phyloP scores from a whole-genome alignment of 2,113 vertebrate species.

The Calidris pugnax region DNA sequence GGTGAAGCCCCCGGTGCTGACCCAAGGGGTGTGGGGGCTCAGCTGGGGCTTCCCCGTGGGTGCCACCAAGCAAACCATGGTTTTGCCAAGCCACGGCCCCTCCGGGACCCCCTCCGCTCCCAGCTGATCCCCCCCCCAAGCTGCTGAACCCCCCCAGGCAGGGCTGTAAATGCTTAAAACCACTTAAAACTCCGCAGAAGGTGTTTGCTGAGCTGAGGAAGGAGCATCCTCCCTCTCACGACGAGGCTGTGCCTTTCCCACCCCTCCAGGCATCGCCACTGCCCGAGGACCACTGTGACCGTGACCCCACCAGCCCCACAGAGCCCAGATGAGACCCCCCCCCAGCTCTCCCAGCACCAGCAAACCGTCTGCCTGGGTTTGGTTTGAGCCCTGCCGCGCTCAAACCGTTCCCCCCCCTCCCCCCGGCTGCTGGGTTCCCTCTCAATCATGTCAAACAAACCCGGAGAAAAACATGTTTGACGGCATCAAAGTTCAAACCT shows the following conservation, averaged over 20 bases:
- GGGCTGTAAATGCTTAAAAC: background rate
- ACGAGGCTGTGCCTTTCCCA: background rate
- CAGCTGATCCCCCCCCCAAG: background rate
- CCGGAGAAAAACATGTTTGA: conserved; percentile 47
- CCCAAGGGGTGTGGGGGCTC: accelerated
- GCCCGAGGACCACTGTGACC: background rate
- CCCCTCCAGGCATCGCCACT: background rate
- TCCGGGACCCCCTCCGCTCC: background rate
- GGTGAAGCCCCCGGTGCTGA: accelerated
- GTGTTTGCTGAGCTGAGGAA: background rate
- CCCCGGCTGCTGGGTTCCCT: conserved; percentile 9
- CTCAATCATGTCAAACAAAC: conserved; percentile 52
- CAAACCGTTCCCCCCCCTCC: background rate
- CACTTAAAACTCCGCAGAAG: background rate
- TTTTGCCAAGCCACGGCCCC: background rate
- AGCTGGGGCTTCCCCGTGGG: too few species aligned
- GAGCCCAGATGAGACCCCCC: too few species aligned
- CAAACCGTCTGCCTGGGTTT: background rate
- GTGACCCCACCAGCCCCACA: accelerated
- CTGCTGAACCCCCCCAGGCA: background rate
- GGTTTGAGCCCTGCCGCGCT: background rate
- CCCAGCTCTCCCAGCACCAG: accelerated
- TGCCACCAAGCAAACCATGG: accelerated
- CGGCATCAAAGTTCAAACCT: conserved; percentile 60
- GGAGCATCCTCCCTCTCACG: background rate